Percentiles rank a stretch among this genome's conserved stretches.
Evolutionary conservation across 2,113 vertebrate genomes (phyloP).

Genomic region (Odocoileus virginianus): DNA sequence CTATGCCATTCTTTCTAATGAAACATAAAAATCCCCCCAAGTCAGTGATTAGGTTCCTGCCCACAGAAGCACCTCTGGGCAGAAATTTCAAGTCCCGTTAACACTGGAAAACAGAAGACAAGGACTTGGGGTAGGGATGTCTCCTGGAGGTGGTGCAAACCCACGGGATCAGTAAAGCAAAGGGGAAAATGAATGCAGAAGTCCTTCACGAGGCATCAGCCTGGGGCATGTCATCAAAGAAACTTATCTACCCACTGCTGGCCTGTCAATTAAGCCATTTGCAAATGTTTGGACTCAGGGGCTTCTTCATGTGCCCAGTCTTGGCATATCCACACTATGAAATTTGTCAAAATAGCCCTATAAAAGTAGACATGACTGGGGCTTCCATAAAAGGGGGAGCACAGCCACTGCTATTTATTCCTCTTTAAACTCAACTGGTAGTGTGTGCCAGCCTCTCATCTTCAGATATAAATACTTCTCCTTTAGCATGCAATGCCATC

Average conservation of each 20-base stretch:
- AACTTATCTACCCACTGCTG: neutral
- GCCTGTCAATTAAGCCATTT: neutral
- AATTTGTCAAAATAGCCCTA: neutral
- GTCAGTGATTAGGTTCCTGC: neutral
- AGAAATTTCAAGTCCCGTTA: neutral
- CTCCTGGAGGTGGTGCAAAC: neutral
- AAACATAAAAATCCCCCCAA: neutral
- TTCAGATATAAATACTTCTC: neutral
- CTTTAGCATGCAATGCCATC: neutral
- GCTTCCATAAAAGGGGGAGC: neutral
- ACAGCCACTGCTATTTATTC: too few relatives aligned
- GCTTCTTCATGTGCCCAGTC: neutral
- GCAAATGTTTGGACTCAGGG: neutral
- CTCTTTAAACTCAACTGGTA: neutral
- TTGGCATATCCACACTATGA: neutral
- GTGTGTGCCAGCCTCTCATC: neutral
- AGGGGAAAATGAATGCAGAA: neutral
- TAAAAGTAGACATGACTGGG: neutral
- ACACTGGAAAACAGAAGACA: neutral
- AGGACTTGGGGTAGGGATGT: neutral
- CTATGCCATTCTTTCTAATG: neutral
- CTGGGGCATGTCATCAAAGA: neutral
- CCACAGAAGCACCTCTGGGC: neutral
- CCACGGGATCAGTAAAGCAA: neutral
- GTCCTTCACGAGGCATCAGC: neutral